Evolutionary conservation across 2,888 invertebrate genomes (phyloP).

Genomic region (Aethes cnicana): DNA sequence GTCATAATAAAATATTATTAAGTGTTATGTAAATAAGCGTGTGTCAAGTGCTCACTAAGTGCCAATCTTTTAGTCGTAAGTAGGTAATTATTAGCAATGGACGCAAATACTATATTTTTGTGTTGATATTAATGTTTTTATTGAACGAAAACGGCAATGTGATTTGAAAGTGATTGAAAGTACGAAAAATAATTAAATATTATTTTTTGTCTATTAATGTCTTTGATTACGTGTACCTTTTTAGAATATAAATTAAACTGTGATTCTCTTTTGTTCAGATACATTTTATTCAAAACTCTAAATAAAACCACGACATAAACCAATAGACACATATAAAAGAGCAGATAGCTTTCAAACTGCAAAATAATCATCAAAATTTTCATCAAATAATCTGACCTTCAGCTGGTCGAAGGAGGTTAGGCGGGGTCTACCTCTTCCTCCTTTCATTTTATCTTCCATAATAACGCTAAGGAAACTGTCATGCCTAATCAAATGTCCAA

Average conservation of each 20-base stretch:
- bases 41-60: constrained; percentile 72
- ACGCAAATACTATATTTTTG: constrained; percentile 36
- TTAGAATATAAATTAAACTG: background rate
- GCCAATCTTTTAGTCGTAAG: constrained; percentile 71
- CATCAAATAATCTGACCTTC: no score
- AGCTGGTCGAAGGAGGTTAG: no score
- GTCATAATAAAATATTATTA: constrained; percentile 31
- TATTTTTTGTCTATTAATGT: constrained; percentile 56
- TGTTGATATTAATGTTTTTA: constrained; percentile 42
- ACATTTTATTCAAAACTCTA: no score
- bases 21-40: constrained; percentile 50
- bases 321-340: no score
- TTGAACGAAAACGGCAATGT: constrained; percentile 51
- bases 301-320: no score
- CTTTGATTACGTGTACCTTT: constrained; percentile 29
- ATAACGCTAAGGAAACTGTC: no score
- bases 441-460: no score
- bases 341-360: no score
- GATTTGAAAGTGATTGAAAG: constrained; percentile 60
- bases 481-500: no score
- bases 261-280: background rate
- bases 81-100: constrained; percentile 51
- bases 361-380: no score
- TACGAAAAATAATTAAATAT: constrained; percentile 50
- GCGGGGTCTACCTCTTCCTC: no score